Percentiles rank a stretch among this genome's conserved stretches.
These are phyloP conservation scores for Mixornis gularis DNA, from an alignment of 2,113 vertebrate species.

Conservation along the genomic window DNA sequence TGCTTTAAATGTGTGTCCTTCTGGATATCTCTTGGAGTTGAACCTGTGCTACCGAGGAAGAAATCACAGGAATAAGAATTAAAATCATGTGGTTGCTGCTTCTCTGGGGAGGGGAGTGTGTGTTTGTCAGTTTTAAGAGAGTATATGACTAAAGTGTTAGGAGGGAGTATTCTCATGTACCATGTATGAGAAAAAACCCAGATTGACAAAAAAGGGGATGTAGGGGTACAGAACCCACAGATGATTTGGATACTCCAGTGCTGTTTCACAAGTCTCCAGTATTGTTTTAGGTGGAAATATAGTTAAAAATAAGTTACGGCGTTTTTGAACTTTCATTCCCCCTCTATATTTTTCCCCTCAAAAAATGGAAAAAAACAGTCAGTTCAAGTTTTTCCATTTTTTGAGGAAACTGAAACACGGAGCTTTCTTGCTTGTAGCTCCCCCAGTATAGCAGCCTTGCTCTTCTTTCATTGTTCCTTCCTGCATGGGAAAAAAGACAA, in stretches of 20 bases:
- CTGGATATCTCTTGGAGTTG: background rate
- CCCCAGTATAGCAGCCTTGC: background rate
- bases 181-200: background rate
- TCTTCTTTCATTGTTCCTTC: background rate
- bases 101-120: background rate
- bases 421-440: background rate
- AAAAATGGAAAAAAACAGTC: background rate
- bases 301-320: background rate
- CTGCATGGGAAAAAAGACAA: background rate
- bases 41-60: background rate
- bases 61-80: background rate
- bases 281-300: background rate
- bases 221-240: background rate
- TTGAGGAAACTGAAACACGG: background rate
- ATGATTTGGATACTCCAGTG: background rate
- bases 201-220: background rate
- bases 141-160: background rate
- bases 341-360: accelerated
- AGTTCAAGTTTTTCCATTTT: background rate
- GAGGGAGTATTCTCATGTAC: background rate
- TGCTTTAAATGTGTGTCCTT: background rate
- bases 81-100: background rate
- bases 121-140: background rate
- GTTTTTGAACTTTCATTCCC: background rate
- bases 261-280: background rate